Percentiles rank a stretch among this genome's conserved stretches.
Conservation (phyloP, 2,113 vertebrate genomes). For the Pantherophis guttatus region DNA sequence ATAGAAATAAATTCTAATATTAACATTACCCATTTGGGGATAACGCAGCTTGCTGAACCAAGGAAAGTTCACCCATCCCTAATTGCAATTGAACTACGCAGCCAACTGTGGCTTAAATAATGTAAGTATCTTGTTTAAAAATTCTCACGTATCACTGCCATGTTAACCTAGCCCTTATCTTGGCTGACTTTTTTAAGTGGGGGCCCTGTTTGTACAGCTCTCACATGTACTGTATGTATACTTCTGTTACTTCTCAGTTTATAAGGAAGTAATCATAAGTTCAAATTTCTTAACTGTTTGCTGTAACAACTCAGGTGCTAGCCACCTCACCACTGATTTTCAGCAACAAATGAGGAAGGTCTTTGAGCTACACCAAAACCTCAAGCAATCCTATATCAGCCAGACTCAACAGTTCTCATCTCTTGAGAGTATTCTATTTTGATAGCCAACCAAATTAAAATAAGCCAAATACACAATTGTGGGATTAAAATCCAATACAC, state of each 20-base stretch:
- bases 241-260: neutral
- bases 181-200: too few relatives aligned
- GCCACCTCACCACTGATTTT: neutral
- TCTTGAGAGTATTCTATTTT: neutral
- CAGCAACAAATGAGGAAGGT: neutral
- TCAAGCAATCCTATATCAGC: neutral
- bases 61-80: neutral
- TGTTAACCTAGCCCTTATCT: neutral
- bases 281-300: neutral
- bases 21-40: neutral
- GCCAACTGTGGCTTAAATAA: neutral
- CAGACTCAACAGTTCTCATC: neutral
- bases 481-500: neutral
- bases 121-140: neutral
- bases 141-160: neutral
- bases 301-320: neutral
- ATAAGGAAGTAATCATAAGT: neutral
- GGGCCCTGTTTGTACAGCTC: neutral
- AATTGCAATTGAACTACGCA: neutral
- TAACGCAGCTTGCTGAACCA: neutral
- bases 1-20: neutral
- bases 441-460: neutral
- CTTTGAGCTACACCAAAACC: neutral
- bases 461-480: neutral
- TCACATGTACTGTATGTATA: neutral